Evolutionary conservation across 2,888 invertebrate species (phyloP), one percentile per base, ranked within the genome.

Genomic region (Argyra leucocephala): DNA sequence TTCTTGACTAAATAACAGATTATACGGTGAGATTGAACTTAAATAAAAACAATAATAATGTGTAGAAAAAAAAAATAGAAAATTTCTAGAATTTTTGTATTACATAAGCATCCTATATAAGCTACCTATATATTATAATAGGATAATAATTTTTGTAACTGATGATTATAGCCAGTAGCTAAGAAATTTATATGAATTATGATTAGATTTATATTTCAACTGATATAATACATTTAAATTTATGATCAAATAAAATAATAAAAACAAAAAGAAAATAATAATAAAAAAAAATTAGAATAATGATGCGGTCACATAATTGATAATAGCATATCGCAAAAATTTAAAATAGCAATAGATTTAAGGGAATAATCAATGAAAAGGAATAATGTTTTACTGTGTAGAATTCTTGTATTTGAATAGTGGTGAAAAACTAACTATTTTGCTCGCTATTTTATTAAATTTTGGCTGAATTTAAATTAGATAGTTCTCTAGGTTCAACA

Each of bases 171-270:
- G 48, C 48, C 48, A 48, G 48, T 48, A 48, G 48, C 48, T 2
- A 48, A 48, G 18, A 48, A 48, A 48, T n/a, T n/a, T n/a, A 48
- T 48, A 48, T 48, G 48, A 48, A 48, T 48, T 48, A 48, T 48
- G 48, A 48, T 48, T 48, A 48, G 48, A 48, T 48, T 48, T 48
- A 48, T 48, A 18, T 48, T 48, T 48, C 48, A 48, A 18, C 4
- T 48, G 5, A 48, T 12, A 48, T 48, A 48, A 48, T 15, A 18
- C 18, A 48, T 48, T 18, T 37, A 15, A 37, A 37, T 37, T 37
- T 26, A 6, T 31, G 7, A 31, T 31, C 12, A 31, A 7, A 31
- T 31, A 31, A 31, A 6, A 48, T 15, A n/a, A 48, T 4, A 48
- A 12, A 5, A 37, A 15, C 37, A 37, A 18, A 48, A 48, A 48